Evolutionary conservation across 2,797 vertebrate genomes (phyloP).

Genomic region (Podarcis siculus): DNA sequence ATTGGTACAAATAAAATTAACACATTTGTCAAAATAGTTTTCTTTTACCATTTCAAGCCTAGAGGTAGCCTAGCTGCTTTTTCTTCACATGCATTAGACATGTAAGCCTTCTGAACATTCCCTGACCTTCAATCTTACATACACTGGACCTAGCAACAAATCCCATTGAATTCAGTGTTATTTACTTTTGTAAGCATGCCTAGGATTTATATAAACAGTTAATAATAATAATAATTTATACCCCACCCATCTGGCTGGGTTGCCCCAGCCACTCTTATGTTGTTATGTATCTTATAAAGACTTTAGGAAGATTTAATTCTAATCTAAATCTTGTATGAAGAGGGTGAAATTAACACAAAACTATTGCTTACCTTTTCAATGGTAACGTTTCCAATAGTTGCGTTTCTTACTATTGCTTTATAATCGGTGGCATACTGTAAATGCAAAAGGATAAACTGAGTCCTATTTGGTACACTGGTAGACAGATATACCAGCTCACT

Average conservation of each 20-base stretch:
- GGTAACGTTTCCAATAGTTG: slow-evolving; percentile 83
- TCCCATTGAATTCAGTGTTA: neutral
- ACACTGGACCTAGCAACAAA: neutral
- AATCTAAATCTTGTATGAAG: too few relatives aligned
- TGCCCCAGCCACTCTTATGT: too few relatives aligned
- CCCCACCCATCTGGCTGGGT: too few relatives aligned
- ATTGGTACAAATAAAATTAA: neutral
- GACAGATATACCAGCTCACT: neutral
- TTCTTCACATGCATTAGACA: too few relatives aligned
- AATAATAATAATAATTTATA: too few relatives aligned
- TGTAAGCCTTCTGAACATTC: neutral
- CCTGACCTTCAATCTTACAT: neutral
- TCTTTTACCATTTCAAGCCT: neutral
- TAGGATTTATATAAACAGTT: too few relatives aligned
- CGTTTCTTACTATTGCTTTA: slow-evolving; percentile 79
- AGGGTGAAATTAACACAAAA: neutral
- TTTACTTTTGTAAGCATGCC: neutral
- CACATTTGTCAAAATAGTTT: neutral
- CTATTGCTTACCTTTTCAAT: slow-evolving; percentile 85
- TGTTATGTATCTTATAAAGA: neutral
- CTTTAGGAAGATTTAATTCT: neutral
- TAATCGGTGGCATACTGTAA: slow-evolving; percentile 92
- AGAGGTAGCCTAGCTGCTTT: neutral
- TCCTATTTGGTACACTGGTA: neutral
- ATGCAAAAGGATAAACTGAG: slow-evolving; percentile 29